A percentile compares a stretch with the other conserved stretches of the same genome.
Evolutionary conservation across 2,888 invertebrate species (phyloP).

Genomic region (Alentia gelatinosa): DNA sequence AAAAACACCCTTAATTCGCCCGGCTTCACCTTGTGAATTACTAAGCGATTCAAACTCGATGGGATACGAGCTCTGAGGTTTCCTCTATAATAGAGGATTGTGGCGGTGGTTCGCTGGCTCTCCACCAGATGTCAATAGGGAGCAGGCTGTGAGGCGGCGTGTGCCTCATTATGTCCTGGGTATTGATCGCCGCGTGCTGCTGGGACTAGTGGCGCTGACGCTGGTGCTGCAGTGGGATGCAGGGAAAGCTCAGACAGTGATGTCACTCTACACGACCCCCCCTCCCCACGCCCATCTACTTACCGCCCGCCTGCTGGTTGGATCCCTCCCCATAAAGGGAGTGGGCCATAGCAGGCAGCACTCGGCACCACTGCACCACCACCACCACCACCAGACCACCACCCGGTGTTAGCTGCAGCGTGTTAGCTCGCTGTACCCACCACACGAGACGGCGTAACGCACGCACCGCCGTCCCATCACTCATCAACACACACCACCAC

Average conservation of each 20-base stretch:
- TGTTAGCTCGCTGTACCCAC: not conserved
- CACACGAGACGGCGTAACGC: not conserved
- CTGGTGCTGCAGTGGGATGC: not conserved
- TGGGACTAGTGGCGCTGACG: not conserved
- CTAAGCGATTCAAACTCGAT: too few species aligned
- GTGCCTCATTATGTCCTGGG: conserved; percentile 20
- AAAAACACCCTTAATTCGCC: too few species aligned
- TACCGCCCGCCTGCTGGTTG: not conserved
- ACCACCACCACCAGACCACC: not conserved
- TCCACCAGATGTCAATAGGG: not conserved
- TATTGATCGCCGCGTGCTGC: not conserved
- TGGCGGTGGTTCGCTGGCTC: not conserved
- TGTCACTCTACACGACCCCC: not conserved
- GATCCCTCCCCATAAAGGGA: not conserved
- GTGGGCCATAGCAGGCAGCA: not conserved
- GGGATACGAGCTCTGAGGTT: too few species aligned
- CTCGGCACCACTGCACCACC: not conserved
- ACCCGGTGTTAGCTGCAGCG: not conserved
- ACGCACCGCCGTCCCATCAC: too few species aligned
- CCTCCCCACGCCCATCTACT: not conserved
- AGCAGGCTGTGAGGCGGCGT: not conserved
- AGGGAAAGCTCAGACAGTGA: not conserved
- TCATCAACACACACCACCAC: not conserved
- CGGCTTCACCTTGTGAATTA: too few species aligned
- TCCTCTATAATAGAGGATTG: too few species aligned